These are phyloP conservation scores for Nylanderia fulva DNA, from an alignment of 1,140 invertebrate species.

Conservation along the genomic window DNA sequence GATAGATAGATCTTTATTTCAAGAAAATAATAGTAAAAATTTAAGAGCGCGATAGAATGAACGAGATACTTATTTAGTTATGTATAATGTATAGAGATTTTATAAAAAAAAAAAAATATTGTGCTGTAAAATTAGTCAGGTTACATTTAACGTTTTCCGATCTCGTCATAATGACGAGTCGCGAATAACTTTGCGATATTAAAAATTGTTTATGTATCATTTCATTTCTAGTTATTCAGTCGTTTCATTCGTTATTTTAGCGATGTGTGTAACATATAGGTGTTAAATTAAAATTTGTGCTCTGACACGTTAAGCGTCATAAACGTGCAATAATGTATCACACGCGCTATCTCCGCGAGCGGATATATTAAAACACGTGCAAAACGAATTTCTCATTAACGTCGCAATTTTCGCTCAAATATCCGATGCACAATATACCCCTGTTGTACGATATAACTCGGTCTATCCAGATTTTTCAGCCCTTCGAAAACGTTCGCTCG, in stretches of 20 bases:
- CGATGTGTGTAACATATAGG: background rate
- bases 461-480: slow-evolving; percentile 1
- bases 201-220: background rate
- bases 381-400: slow-evolving; percentile 59
- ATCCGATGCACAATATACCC: slow-evolving; percentile 33
- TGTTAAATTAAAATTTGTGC: slow-evolving; percentile 45
- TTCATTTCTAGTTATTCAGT: slow-evolving; percentile 27
- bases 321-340: slow-evolving; percentile 20
- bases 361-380: slow-evolving; percentile 19
- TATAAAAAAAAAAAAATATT: background rate
- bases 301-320: slow-evolving; percentile 30
- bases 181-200: slow-evolving; percentile 9
- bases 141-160: background rate
- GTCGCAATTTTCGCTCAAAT: slow-evolving; percentile 55
- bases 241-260: background rate
- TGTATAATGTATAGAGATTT: no score
- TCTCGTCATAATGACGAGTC: background rate
- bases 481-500: slow-evolving; percentile 14
- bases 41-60: background rate
- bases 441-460: background rate
- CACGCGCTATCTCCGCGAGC: slow-evolving; percentile 23
- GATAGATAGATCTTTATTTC: background rate
- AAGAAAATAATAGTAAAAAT: background rate
- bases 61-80: background rate
- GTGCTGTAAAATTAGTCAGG: background rate